Conservation (phyloP, 2,113 vertebrate species). For the Myanophis thanlyinensis region DNA sequence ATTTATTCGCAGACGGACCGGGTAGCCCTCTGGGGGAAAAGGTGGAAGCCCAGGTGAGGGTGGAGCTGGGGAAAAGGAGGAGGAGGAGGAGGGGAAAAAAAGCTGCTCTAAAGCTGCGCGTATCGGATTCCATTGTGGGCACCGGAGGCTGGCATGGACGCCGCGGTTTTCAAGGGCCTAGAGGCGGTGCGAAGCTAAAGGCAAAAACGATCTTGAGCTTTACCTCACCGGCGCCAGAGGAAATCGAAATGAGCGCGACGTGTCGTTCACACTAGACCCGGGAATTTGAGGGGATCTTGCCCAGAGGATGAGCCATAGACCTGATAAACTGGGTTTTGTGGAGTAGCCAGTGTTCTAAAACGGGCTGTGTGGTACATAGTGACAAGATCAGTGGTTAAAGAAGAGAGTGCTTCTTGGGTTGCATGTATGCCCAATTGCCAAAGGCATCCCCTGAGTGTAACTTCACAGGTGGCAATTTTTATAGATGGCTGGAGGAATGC, state of each 20-base stretch:
- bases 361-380: not conserved
- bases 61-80: not conserved
- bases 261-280: not conserved
- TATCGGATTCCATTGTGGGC: not conserved
- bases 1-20: not conserved
- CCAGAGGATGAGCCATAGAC: not conserved
- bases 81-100: not conserved
- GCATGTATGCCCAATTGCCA: not conserved
- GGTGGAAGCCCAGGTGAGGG: not conserved
- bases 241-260: not conserved
- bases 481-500: not conserved
- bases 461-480: not conserved
- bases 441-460: not conserved
- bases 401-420: not conserved
- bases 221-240: not conserved
- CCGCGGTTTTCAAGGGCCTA: not conserved
- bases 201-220: not conserved
- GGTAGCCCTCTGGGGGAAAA: not conserved
- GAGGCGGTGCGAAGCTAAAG: not conserved
- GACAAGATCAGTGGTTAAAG: not conserved
- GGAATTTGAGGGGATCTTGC: not conserved
- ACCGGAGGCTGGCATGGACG: not conserved
- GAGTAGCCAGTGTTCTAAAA: not conserved
- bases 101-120: not conserved
- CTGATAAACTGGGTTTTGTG: not conserved